phyloP scores from a whole-genome alignment of 2,113 vertebrate genomes.

The Hippocampus mohnikei region DNA sequence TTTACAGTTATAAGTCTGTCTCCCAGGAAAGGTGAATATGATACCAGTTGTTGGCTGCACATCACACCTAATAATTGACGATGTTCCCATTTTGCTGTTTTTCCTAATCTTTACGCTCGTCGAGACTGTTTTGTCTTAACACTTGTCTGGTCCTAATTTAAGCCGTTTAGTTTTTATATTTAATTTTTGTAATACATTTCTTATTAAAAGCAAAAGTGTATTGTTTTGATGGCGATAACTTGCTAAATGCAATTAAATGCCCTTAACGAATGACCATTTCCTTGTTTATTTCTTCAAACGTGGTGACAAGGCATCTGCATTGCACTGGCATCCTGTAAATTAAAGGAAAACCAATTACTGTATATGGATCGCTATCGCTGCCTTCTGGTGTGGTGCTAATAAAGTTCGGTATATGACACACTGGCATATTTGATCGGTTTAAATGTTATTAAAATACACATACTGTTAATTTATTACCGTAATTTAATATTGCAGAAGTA shows the following conservation, averaged over 20 bases:
- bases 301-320: background rate
- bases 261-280: background rate
- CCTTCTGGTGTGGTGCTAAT: background rate
- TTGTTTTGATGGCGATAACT: background rate
- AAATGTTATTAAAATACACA: background rate
- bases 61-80: constrained; percentile 55
- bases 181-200: constrained; percentile 71
- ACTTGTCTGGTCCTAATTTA: constrained; percentile 60
- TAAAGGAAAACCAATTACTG: background rate
- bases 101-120: constrained; percentile 52
- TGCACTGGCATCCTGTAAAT: background rate
- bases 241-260: background rate
- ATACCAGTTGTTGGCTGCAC: constrained; percentile 75
- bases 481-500: background rate
- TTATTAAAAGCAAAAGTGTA: constrained; percentile 33
- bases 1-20: constrained; percentile 47
- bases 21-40: constrained; percentile 43
- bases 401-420: background rate
- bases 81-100: constrained; percentile 59
- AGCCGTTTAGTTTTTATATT: constrained; percentile 68
- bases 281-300: background rate
- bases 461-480: background rate
- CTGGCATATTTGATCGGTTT: background rate
- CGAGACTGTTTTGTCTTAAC: constrained; percentile 66
- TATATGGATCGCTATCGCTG: background rate